A percentile compares a stretch with the other conserved stretches of the same genome.
These are phyloP conservation scores for Podocnemis expansa DNA, from an alignment of 2,113 vertebrate species.

Conservation along the genomic window DNA sequence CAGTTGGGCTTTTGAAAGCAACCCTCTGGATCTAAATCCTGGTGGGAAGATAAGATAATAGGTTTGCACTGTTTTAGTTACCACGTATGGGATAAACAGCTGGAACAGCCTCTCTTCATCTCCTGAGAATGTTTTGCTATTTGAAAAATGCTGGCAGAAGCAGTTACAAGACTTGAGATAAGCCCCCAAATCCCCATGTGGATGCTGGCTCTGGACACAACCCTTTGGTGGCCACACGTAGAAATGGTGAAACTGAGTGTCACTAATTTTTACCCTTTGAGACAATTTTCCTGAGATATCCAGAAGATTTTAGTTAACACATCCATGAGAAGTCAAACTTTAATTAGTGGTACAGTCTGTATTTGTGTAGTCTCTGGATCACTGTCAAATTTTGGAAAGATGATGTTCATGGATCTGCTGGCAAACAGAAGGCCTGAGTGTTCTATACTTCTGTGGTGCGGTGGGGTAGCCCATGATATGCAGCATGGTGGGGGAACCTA, in stretches of 20 bases:
- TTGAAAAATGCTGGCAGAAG: conserved; percentile 20
- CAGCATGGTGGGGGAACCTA: not conserved
- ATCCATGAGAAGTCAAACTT: conserved; percentile 20
- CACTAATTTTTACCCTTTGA: not conserved
- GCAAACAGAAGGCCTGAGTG: not conserved
- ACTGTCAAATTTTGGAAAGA: not conserved
- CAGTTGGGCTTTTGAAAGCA: conserved; percentile 51
- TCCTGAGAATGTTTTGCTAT: conserved; percentile 7
- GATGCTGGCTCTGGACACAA: not conserved
- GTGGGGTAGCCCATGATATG: fast-evolving
- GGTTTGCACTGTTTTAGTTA: conserved; percentile 55
- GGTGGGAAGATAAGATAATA: conserved; percentile 66
- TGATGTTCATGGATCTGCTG: not conserved
- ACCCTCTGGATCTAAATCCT: not conserved
- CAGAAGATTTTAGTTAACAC: conserved; percentile 9
- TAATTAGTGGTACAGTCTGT: not conserved
- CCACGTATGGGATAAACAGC: not conserved
- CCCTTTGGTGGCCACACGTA: conserved; percentile 20
- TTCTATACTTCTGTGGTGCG: not conserved
- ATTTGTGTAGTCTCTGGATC: not conserved
- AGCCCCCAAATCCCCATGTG: conserved; percentile 39
- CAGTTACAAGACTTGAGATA: not conserved
- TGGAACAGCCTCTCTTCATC: conserved; percentile 28
- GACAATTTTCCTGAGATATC: conserved; percentile 18
- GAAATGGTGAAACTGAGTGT: not conserved